Evolutionary conservation across 2,888 invertebrate species (phyloP).

Genomic region (Drosophila planitibia): DNA sequence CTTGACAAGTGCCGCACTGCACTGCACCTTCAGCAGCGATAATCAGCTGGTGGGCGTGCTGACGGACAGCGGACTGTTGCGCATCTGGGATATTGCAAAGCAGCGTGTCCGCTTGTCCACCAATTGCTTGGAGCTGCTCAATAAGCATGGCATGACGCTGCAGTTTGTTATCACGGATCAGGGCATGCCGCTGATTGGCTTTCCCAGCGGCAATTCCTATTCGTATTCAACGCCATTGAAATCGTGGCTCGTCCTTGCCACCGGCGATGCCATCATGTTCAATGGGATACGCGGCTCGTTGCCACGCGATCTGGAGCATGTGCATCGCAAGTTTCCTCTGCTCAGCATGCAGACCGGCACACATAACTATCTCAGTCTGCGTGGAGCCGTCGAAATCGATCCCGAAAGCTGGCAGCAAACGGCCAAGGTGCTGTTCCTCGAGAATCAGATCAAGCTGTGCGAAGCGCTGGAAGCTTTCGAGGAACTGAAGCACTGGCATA

Average conservation of each 20-base stretch:
- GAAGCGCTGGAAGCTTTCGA: conserved; percentile 83
- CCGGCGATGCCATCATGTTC: conserved; percentile 86
- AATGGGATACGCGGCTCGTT: conserved; percentile 85
- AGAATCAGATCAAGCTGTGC: conserved; percentile 85
- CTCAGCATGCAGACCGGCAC: conserved; percentile 83
- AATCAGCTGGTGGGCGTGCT: conserved; percentile 83
- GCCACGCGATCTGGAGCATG: conserved; percentile 83
- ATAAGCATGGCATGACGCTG: conserved; percentile 86
- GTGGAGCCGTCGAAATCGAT: conserved; percentile 71
- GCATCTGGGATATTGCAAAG: conserved; percentile 83
- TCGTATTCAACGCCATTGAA: conserved; percentile 92
- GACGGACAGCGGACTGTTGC: conserved; percentile 83
- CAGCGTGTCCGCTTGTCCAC: conserved; percentile 75
- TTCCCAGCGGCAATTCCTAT: conserved; percentile 94
- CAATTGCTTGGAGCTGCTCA: conserved; percentile 83
- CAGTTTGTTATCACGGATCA: conserved; percentile 88
- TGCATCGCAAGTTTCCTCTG: conserved; percentile 82
- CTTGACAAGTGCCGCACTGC: conserved; percentile 79
- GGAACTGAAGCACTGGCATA: conserved; percentile 85
- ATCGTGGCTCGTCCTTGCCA: conserved; percentile 88
- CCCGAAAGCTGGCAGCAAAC: conserved; percentile 83
- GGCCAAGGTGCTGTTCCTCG: conserved; percentile 84
- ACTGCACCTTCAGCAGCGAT: conserved; percentile 84
- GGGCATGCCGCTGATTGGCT: conserved; percentile 93
- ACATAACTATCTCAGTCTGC: conserved; percentile 74